These are phyloP conservation scores for Corythucha ciliata DNA, from an alignment of 2,888 invertebrate genomes.

Conservation along the genomic window DNA sequence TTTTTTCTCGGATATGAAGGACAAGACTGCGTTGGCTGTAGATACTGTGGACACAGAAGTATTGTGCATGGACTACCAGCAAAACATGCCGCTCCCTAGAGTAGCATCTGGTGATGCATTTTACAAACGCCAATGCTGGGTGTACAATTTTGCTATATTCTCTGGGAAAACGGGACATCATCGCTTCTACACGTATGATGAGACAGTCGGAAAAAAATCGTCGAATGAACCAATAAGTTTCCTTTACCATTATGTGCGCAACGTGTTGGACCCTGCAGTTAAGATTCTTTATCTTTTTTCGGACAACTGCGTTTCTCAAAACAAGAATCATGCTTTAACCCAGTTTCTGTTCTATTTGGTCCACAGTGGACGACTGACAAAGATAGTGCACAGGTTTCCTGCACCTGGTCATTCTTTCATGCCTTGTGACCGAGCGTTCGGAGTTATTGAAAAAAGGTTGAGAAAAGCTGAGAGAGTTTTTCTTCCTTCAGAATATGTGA, in stretches of 20 bases:
- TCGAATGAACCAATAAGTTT: conserved; percentile 18
- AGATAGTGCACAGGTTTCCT: conserved; percentile 7
- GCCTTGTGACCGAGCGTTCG: conserved; percentile 16
- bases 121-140: conserved; percentile 24
- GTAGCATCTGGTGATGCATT: conserved; percentile 16
- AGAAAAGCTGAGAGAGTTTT: conserved; percentile 16
- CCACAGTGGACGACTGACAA: conserved; percentile 9
- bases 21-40: conserved; percentile 9
- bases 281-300: conserved; percentile 14
- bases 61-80: conserved; percentile 13
- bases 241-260: conserved; percentile 5
- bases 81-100: conserved; percentile 13
- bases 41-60: conserved; percentile 14
- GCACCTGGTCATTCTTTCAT: conserved; percentile 12
- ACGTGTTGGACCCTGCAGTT: conserved; percentile 4
- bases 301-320: conserved; percentile 14
- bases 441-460: conserved; percentile 7
- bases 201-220: conserved; percentile 17
- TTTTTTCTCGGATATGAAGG: conserved; percentile 13
- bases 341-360: conserved; percentile 18
- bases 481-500: conserved; percentile 10
- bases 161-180: conserved; percentile 28
- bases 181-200: conserved; percentile 20
- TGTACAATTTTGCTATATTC: conserved; percentile 26
- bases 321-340: conserved; percentile 16